Percentiles rank a stretch among this genome's conserved stretches.
These are phyloP conservation scores for Lanistes nyassanus DNA, from an alignment of 1,140 invertebrate species.

Conservation along the genomic window DNA sequence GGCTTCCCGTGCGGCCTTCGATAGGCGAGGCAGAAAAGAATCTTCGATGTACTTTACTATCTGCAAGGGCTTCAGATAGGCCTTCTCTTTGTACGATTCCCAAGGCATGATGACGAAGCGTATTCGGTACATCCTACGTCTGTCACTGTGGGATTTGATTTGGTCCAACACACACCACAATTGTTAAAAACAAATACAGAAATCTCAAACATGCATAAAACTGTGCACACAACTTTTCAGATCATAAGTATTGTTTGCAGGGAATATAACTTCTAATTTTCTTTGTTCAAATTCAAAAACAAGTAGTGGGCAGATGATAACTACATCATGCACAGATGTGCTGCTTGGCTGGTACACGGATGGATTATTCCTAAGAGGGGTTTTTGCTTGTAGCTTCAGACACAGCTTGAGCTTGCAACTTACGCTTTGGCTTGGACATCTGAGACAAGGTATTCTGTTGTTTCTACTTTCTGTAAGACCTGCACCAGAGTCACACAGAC, in stretches of 20 bases:
- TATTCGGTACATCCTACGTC: slow-evolving; percentile 4
- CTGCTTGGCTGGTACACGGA: no score
- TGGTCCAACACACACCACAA: neutral
- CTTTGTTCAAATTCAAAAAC: no score
- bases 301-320: no score
- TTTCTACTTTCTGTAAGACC: neutral
- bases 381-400: no score
- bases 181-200: neutral
- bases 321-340: no score
- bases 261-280: no score
- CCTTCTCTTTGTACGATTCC: slow-evolving; percentile 14
- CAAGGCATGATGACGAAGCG: neutral
- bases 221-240: neutral
- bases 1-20: neutral
- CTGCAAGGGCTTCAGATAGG: slow-evolving; percentile 10
- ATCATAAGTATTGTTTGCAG: no score
- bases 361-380: no score
- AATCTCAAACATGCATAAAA: neutral
- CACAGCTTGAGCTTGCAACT: no score
- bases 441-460: neutral
- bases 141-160: neutral
- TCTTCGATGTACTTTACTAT: slow-evolving; percentile 21
- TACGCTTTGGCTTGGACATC: neutral
- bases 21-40: slow-evolving; percentile 3
- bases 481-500: neutral